Evolutionary conservation across 2,888 invertebrate genomes (phyloP), one percentile per base, ranked within the genome.

Genomic region (Stenodema calcarata): DNA sequence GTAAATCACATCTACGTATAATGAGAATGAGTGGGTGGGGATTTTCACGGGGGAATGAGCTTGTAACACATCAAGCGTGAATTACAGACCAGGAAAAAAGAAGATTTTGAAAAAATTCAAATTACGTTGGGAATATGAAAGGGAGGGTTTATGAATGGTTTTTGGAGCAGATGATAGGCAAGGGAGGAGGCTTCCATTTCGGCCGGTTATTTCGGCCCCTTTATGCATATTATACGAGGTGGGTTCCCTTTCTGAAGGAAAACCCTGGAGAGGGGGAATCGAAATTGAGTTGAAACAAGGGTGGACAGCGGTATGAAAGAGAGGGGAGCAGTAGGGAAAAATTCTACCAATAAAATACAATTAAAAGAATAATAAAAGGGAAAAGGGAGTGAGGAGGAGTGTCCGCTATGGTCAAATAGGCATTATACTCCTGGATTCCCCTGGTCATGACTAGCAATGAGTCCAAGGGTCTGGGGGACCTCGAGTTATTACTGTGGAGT

Each of bases 391-490:
- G 44, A 2, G 27, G 76, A 16, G 41, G 27, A 14, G 9, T 18
- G 42, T 3, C 16, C 9, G 76, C 35, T 75, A 16, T 35, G 75
- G 78, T 78, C 41, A 78, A 78, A 78, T 47, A 47, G 44, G 78
- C 78, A 78, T 78, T 78, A 78, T 23, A 62, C 62, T 27, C 62
- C 7, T 23, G 23, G 62, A 62, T 18, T 62, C 23, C 62, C 62
- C 62, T 47, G 42, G 78, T 78, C 78, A 78, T 78, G 78, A 78
- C 78, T 78, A 78, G 78, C 78, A 78, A 78, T 78, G 78, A 78
- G 78, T 23, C 44, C 41, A 9, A 44, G 44, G 78, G 62, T 62
- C 62, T 18, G 62, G 18, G 23, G 62, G 62, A 23, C 62, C 16
- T 16, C 23, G 62, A 62, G 62, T 62, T 62, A 62, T 62, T 62